Conservation (phyloP, 2,797 vertebrate species). For the Poeciliopsis turneri region DNA sequence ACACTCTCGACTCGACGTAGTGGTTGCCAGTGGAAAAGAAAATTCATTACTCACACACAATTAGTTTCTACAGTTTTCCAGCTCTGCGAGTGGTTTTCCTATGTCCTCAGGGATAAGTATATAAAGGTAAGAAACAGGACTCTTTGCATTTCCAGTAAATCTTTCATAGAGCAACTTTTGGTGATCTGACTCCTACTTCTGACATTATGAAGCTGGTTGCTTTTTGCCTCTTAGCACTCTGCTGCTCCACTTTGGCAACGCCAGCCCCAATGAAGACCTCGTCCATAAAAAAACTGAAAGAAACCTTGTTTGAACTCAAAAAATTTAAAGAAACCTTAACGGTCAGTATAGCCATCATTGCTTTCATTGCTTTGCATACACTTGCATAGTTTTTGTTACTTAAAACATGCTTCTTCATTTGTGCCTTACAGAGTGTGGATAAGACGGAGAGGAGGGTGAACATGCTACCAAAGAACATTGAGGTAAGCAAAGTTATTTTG, state of each 20-base stretch:
- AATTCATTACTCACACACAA: conserved; percentile 91
- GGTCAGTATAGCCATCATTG: conserved; percentile 56
- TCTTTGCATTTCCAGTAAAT: conserved; percentile 72
- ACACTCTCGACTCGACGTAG: conserved; percentile 71
- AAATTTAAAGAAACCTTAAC: accelerated
- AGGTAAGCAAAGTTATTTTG: conserved; percentile 65
- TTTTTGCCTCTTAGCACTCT: conserved; percentile 78
- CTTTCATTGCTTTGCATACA: neutral
- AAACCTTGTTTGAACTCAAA: conserved; percentile 26
- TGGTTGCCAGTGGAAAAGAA: conserved; percentile 97
- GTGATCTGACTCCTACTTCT: conserved; percentile 29
- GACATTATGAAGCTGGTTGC: conserved; percentile 74
- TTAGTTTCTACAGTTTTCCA: conserved; percentile 92
- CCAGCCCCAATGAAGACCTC: accelerated
- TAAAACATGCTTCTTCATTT: conserved; percentile 16
- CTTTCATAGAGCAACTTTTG: conserved; percentile 49
- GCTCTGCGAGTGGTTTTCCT: conserved; percentile 87
- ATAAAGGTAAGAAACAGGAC: conserved; percentile 84
- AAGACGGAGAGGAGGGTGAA: conserved; percentile 7
- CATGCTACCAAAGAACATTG: conserved; percentile 49
- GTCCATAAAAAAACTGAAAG: conserved; percentile 26
- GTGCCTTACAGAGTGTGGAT: conserved; percentile 49
- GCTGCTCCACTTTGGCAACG: conserved; percentile 53
- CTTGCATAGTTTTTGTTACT: neutral
- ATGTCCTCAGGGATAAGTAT: conserved; percentile 90